Base-by-base conservation (phyloP, 2,113 vertebrate genomes). In the Sylvicapra grimmia region DNA sequence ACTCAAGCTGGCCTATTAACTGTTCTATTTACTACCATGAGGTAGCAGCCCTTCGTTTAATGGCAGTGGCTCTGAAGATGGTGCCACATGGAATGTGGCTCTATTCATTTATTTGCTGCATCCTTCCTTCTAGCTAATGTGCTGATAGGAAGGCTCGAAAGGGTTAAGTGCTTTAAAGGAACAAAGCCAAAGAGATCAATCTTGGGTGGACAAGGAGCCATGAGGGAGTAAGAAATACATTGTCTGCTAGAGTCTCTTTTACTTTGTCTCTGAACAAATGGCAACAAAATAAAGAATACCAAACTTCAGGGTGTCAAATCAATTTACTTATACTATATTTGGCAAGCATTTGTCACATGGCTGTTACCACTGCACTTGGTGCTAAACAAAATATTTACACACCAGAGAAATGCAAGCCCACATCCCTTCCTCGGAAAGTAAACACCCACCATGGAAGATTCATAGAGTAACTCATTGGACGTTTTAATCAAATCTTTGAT, bases 331-430 rank as follows among this genome's bases (percentile, higher is more conserved):
- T 44, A 44, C 63, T 92, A 27, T 75, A 79, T 90, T 36, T 90
- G 97, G 97, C 94, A 93, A 82, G 92, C 90, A 51, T 75, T 96
- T 97, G 80, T 68, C 92, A 95, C 85, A 63, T 54, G 54, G 65
- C 51, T 96, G 79, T 91, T 96, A 82, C 63, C 96, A 92, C 94
- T 4, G 49, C 33, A 31, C 11, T 47, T 82, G 83, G 93, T 0
- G 82, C 59, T 80, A 96, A 90, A 58, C 36, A 88, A 96, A 98
- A 98, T 86, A 96, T 90, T 96, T 86, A 95, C 56, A 88, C 40
- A 36, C 23, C 58, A 63, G 86, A 68, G 47, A 86, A 40, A 87
- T 1, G 47, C 12, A 44, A 90, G 89, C 80, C 33, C 65, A 56
- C 8, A n/a, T 49, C 51, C 23, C 86, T 90, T 79, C 65, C 68